Conservation (phyloP, 2,888 invertebrate genomes). For the Drosophila putrida region DNA sequence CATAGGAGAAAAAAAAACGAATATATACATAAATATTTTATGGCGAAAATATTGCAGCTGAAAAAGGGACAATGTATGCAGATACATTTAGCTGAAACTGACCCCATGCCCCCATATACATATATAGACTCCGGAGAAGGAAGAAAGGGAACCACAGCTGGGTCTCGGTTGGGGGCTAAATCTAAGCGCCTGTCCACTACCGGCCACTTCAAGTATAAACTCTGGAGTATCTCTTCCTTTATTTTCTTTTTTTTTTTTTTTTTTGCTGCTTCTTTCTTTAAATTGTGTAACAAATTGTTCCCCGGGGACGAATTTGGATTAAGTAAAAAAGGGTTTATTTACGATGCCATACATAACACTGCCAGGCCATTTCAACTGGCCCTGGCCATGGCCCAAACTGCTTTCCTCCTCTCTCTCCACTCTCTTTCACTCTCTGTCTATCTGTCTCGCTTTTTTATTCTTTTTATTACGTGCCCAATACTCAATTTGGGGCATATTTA, state of each 20-base stretch:
- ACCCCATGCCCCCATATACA: slow-evolving; percentile 49
- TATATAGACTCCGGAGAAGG: not conserved
- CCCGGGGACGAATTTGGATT: slow-evolving; percentile 81
- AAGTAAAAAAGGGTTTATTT: slow-evolving; percentile 81
- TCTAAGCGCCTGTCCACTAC: slow-evolving; percentile 61
- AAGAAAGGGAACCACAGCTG: slow-evolving; percentile 17
- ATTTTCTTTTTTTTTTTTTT: slow-evolving; percentile 9
- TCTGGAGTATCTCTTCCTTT: slow-evolving; percentile 24
- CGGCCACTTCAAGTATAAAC: slow-evolving; percentile 47
- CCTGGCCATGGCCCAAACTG: slow-evolving; percentile 24
- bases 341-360: slow-evolving; percentile 78
- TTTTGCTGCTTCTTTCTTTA: slow-evolving; percentile 57
- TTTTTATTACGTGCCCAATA: slow-evolving; percentile 81
- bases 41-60: slow-evolving; percentile 74
- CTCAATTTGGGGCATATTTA: slow-evolving; percentile 80
- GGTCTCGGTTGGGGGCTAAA: slow-evolving; percentile 53
- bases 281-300: slow-evolving; percentile 81
- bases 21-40: slow-evolving; percentile 75
- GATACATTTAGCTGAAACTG: slow-evolving; percentile 60
- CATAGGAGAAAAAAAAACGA: slow-evolving; percentile 40
- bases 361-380: slow-evolving; percentile 30
- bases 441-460: slow-evolving; percentile 24
- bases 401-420: not conserved
- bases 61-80: slow-evolving; percentile 79
- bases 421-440: slow-evolving; percentile 6